Evolutionary conservation across 2,797 vertebrate genomes (phyloP).

Genomic region (Ctenopoma kingsleyae): DNA sequence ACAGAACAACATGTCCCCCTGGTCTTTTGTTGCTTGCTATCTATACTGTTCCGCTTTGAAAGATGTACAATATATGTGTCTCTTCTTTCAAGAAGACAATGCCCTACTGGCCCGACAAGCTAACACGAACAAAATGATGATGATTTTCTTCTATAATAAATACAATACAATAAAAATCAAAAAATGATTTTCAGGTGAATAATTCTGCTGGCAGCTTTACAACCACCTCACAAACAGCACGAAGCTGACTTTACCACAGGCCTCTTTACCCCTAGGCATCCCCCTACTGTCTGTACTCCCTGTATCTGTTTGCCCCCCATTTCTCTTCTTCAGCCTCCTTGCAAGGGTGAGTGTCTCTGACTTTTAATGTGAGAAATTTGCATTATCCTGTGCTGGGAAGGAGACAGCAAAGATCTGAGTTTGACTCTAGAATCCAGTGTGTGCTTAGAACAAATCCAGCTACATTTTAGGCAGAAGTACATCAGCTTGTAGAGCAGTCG

Average conservation of each 20-base stretch:
- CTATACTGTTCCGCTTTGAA: slow-evolving; percentile 22
- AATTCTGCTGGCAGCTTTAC: background rate
- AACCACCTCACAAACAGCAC: slow-evolving; percentile 8
- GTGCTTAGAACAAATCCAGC: too few species aligned
- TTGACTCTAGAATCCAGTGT: too few species aligned
- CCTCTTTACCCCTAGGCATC: background rate
- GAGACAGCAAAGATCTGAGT: too few species aligned
- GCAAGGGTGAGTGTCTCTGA: background rate
- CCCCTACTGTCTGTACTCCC: background rate
- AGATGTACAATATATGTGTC: too few species aligned
- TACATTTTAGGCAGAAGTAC: too few species aligned
- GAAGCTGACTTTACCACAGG: background rate
- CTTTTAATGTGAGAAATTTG: slow-evolving; percentile 1
- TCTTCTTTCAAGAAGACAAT: too few species aligned
- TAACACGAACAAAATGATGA: too few species aligned
- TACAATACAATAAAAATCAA: background rate
- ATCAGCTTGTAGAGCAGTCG: too few species aligned
- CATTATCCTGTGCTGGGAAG: too few species aligned
- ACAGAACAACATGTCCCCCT: slow-evolving; percentile 41
- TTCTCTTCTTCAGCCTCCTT: background rate
- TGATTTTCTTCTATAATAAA: too few species aligned
- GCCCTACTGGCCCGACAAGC: too few species aligned
- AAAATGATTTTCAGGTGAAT: slow-evolving; percentile 1
- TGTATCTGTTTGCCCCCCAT: background rate
- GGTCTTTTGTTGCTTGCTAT: slow-evolving; percentile 35